A percentile compares a stretch with the other conserved stretches of the same genome.
Evolutionary conservation across 2,113 vertebrate genomes (phyloP).

Genomic region (Lagopus leucura): DNA sequence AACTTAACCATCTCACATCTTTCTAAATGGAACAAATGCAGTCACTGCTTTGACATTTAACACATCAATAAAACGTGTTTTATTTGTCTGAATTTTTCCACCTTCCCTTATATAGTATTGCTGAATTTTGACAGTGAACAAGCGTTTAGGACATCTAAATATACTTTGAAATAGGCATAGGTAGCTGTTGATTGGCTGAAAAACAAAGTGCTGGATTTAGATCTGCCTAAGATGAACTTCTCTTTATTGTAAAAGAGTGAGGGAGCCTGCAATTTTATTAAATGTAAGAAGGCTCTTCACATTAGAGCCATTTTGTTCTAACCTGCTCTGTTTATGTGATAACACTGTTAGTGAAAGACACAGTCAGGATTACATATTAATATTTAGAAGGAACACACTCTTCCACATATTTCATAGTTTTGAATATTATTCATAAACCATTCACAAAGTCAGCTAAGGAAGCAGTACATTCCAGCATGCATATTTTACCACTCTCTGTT

Average conservation of each 20-base stretch:
- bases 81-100: not conserved
- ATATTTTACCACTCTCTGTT: conserved; percentile 12
- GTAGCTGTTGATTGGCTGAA: not conserved
- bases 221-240: not conserved
- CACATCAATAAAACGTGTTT: not conserved
- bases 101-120: not conserved
- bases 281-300: not conserved
- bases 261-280: not conserved
- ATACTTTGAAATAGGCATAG: not conserved
- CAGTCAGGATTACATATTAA: not conserved
- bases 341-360: not conserved
- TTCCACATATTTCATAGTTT: not conserved
- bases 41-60: not conserved
- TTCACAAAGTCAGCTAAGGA: conserved; percentile 24
- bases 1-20: not conserved
- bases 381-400: conserved; percentile 8
- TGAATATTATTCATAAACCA: not conserved
- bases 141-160: not conserved
- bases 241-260: not conserved
- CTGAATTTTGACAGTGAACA: not conserved
- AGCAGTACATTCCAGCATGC: conserved; percentile 25
- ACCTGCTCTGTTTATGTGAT: not conserved
- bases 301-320: not conserved
- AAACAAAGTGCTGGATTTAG: not conserved
- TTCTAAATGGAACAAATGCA: not conserved